These are phyloP conservation scores for Drosophila rufa DNA, from an alignment of 1,140 invertebrate species.

Conservation along the genomic window DNA sequence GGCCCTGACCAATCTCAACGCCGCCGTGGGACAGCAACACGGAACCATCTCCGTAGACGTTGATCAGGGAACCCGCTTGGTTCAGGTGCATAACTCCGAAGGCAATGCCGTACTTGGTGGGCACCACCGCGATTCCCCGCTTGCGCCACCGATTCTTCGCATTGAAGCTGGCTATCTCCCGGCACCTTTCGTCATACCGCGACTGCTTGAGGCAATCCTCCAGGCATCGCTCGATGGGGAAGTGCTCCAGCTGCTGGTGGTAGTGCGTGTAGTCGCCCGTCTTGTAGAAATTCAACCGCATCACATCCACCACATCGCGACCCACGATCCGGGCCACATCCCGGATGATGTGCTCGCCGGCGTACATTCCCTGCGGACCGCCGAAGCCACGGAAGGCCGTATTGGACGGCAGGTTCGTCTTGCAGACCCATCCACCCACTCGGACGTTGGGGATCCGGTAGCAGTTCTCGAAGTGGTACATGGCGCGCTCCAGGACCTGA, in stretches of 20 bases:
- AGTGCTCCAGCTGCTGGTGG: slow-evolving; percentile 90
- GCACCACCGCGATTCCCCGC: slow-evolving; percentile 93
- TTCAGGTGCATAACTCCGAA: slow-evolving; percentile 93
- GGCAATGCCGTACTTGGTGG: slow-evolving; percentile 95
- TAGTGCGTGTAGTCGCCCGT: slow-evolving; percentile 93
- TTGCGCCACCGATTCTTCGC: slow-evolving; percentile 94
- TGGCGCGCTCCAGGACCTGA: slow-evolving; percentile 91
- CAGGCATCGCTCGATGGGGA: slow-evolving; percentile 93
- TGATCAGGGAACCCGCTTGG: slow-evolving; percentile 95
- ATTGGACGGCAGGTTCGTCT: slow-evolving; percentile 95
- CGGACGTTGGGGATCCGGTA: slow-evolving; percentile 91
- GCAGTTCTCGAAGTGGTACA: slow-evolving; percentile 92
- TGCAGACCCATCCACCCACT: slow-evolving; percentile 90
- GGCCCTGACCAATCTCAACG: slow-evolving; percentile 98
- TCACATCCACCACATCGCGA: slow-evolving; percentile 87
- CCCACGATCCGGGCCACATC: slow-evolving; percentile 91
- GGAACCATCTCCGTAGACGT: slow-evolving; percentile 96
- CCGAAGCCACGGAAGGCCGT: slow-evolving; percentile 97
- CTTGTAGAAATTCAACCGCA: slow-evolving; percentile 92
- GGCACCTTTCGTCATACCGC: slow-evolving; percentile 88
- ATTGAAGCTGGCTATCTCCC: slow-evolving; percentile 90
- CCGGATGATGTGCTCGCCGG: slow-evolving; percentile 91
- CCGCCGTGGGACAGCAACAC: slow-evolving; percentile 96
- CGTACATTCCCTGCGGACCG: slow-evolving; percentile 95
- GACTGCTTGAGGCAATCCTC: slow-evolving; percentile 91